Evolutionary conservation across 2,113 vertebrate species (phyloP).

Genomic region (Suncus etruscus): DNA sequence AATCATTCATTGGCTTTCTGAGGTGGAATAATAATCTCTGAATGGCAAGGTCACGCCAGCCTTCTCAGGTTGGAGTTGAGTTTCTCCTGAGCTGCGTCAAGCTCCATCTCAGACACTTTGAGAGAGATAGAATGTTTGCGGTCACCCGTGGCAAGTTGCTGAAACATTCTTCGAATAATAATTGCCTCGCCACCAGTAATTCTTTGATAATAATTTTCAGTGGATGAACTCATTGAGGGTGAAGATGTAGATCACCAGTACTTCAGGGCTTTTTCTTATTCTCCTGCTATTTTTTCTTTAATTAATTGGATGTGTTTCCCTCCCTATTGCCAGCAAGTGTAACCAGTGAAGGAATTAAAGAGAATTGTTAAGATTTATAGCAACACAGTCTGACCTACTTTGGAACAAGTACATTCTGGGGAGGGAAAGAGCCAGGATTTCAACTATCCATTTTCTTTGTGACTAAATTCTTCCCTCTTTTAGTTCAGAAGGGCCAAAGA

Average conservation of each 20-base stretch:
- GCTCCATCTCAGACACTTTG: conserved; percentile 26
- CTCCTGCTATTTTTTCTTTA: conserved; percentile 59
- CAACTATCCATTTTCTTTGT: conserved; percentile 68
- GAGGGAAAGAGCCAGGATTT: conserved; percentile 65
- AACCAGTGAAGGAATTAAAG: conserved; percentile 68
- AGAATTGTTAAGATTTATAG: conserved; percentile 78
- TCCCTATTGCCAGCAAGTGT: background rate
- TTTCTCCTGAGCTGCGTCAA: conserved; percentile 28
- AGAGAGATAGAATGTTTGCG: background rate
- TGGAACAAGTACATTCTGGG: conserved; percentile 64
- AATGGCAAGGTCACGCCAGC: background rate
- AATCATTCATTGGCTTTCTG: background rate
- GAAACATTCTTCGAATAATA: background rate
- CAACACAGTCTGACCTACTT: conserved; percentile 76
- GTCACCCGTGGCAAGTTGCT: background rate
- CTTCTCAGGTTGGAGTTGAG: background rate
- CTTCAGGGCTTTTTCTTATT: conserved; percentile 49
- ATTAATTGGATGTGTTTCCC: conserved; percentile 56
- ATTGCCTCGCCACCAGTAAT: conserved; percentile 26
- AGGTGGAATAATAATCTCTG: background rate
- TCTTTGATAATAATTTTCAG: conserved; percentile 59
- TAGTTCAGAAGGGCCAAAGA: conserved; percentile 52
- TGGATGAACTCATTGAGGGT: conserved; percentile 52
- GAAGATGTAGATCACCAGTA: background rate
- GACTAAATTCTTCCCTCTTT: conserved; percentile 70